Conservation (phyloP, 2,888 invertebrate species). For the Merodon equestris region DNA sequence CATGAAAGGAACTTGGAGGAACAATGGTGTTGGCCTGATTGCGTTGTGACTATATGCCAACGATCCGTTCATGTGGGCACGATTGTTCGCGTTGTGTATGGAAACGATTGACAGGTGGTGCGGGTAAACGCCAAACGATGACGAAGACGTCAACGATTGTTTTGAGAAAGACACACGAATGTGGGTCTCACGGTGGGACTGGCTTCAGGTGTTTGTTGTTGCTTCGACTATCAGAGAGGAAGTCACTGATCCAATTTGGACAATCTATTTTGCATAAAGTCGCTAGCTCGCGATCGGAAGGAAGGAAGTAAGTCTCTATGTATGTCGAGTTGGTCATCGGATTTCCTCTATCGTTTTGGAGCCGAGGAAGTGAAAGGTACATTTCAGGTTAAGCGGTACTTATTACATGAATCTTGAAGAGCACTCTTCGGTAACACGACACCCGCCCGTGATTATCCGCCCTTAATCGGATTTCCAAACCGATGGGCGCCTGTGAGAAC, state of each 20-base stretch:
- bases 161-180: constrained; percentile 60
- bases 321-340: constrained; percentile 22
- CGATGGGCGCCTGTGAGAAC: too few species aligned
- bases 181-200: constrained; percentile 56
- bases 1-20: constrained; percentile 28
- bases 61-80: too few species aligned
- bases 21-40: constrained; percentile 59
- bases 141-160: constrained; percentile 17
- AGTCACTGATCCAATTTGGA: constrained; percentile 55
- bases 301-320: constrained; percentile 40
- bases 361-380: constrained; percentile 21
- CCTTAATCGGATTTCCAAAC: too few species aligned
- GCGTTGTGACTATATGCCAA: constrained; percentile 61
- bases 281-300: constrained; percentile 41
- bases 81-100: constrained; percentile 7
- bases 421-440: too few species aligned
- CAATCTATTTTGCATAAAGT: constrained; percentile 35
- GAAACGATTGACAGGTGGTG: constrained; percentile 30
- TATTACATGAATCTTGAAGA: too few species aligned
- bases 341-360: constrained; percentile 43
- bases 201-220: too few species aligned
- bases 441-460: neutral
- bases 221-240: constrained; percentile 40
- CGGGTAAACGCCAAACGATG: constrained; percentile 9
- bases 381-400: too few species aligned